Percentiles rank a stretch among this genome's conserved stretches.
Evolutionary conservation across 1,140 invertebrate genomes (phyloP).

Genomic region (Drosophila equinoxialis): DNA sequence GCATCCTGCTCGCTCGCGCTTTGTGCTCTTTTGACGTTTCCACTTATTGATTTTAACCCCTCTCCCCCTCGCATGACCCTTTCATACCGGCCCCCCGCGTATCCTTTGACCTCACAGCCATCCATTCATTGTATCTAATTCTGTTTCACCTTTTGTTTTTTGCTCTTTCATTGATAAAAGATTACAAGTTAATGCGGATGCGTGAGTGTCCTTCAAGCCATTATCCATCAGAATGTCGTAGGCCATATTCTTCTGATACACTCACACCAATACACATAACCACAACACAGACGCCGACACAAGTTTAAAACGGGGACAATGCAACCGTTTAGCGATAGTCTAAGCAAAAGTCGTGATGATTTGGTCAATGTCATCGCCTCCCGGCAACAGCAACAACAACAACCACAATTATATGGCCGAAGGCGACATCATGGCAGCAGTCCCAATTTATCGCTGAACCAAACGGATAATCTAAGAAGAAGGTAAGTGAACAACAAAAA

Average conservation of each 20-base stretch:
- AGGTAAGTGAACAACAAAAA: slow-evolving; percentile 50
- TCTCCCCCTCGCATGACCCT: neutral
- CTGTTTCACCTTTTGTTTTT: slow-evolving; percentile 38
- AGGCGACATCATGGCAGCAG: slow-evolving; percentile 77
- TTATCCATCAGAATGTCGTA: slow-evolving; percentile 58
- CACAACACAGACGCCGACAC: slow-evolving; percentile 18
- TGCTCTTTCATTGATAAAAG: slow-evolving; percentile 71
- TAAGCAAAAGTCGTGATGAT: slow-evolving; percentile 82
- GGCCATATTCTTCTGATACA: slow-evolving; percentile 7
- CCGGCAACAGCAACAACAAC: slow-evolving; percentile 53
- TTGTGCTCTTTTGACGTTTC: slow-evolving; percentile 36
- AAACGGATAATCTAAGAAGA: slow-evolving; percentile 76
- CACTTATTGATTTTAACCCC: slow-evolving; percentile 21
- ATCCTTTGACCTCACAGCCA: slow-evolving; percentile 47
- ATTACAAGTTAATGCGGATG: slow-evolving; percentile 27
- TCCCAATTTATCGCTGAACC: slow-evolving; percentile 74
- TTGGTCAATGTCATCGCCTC: slow-evolving; percentile 66
- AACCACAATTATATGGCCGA: slow-evolving; percentile 51
- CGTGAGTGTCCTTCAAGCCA: slow-evolving; percentile 15
- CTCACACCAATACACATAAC: neutral
- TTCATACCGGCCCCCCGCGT: no score
- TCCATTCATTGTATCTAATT: slow-evolving; percentile 37
- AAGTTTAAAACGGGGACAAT: slow-evolving; percentile 60
- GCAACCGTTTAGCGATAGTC: slow-evolving; percentile 77
- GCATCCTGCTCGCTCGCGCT: slow-evolving; percentile 25